Conservation (phyloP, 2,113 vertebrate species). For the Neogale vison region DNA sequence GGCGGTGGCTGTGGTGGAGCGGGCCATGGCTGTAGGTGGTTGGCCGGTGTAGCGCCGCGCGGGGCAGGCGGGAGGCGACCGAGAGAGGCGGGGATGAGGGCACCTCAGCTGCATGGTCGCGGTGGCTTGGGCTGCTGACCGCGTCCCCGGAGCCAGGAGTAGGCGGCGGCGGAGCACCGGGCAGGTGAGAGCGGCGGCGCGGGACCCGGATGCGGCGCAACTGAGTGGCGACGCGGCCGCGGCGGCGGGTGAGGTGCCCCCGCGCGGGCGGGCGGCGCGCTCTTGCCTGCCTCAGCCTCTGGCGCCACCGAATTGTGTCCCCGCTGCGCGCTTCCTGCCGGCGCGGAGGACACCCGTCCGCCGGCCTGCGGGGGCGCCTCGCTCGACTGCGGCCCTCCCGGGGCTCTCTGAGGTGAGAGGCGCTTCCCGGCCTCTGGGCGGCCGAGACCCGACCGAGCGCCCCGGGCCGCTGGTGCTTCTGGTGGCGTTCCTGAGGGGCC, state of each 20-base stretch:
- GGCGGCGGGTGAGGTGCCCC: background rate
- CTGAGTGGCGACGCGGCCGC: background rate
- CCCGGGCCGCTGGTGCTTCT: background rate
- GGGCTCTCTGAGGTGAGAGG: background rate
- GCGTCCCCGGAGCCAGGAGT: background rate
- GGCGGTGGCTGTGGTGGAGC: slow-evolving; percentile 34
- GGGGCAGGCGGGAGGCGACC: slow-evolving; percentile 18
- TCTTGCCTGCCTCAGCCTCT: background rate
- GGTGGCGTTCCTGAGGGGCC: accelerated
- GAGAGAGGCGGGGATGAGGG: slow-evolving; percentile 16
- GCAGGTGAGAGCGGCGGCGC: slow-evolving; percentile 75
- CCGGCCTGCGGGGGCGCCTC: background rate
- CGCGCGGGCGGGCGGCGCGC: background rate
- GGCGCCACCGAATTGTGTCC: background rate
- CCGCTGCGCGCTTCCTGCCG: slow-evolving; percentile 12
- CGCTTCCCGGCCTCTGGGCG: background rate
- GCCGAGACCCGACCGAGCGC: background rate
- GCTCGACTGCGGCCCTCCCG: background rate
- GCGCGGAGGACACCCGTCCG: background rate
- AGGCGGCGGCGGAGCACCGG: slow-evolving; percentile 28
- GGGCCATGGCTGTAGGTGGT: slow-evolving; percentile 61
- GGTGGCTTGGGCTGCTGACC: slow-evolving; percentile 47
- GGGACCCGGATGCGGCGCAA: slow-evolving; percentile 43
- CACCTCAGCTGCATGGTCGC: background rate
- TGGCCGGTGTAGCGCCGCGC: background rate